Evolutionary conservation across 37 sponge, comb jelly and placozoan species (phyloP).

Genomic region (Chondrosia reniformis): DNA sequence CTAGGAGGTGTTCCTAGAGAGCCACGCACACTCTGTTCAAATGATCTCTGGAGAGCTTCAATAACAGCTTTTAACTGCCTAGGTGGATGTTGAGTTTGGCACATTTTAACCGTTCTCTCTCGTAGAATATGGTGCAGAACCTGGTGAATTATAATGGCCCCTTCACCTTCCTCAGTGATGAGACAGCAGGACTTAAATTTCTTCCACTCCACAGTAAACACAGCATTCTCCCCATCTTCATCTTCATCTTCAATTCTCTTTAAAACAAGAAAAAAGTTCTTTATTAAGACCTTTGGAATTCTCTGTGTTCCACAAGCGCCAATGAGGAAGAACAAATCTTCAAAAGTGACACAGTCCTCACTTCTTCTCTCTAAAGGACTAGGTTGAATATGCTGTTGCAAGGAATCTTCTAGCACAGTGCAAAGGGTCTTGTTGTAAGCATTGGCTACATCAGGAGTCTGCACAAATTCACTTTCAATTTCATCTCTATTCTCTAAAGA

Average conservation of each 20-base stretch:
- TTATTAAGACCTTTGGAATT: background rate
- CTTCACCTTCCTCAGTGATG: background rate
- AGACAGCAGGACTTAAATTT: background rate
- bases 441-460: background rate
- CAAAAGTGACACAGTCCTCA: background rate
- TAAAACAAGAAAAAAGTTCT: background rate
- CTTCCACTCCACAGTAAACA: background rate
- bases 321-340: background rate
- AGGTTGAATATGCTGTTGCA: too few relatives aligned
- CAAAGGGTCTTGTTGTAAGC: background rate
- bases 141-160: background rate
- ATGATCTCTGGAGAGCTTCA: too few relatives aligned
- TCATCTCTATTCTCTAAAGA: background rate
- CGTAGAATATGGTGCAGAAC: background rate
- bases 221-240: background rate
- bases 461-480: background rate
- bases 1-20: too few relatives aligned
- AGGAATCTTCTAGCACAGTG: background rate
- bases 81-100: too few relatives aligned
- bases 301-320: background rate
- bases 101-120: too few relatives aligned
- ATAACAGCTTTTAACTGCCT: too few relatives aligned
- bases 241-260: background rate
- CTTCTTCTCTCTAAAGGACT: too few relatives aligned
- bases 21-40: too few relatives aligned